Conservation (phyloP, 2,888 invertebrate species). For the Leptinotarsa haldemani region DNA sequence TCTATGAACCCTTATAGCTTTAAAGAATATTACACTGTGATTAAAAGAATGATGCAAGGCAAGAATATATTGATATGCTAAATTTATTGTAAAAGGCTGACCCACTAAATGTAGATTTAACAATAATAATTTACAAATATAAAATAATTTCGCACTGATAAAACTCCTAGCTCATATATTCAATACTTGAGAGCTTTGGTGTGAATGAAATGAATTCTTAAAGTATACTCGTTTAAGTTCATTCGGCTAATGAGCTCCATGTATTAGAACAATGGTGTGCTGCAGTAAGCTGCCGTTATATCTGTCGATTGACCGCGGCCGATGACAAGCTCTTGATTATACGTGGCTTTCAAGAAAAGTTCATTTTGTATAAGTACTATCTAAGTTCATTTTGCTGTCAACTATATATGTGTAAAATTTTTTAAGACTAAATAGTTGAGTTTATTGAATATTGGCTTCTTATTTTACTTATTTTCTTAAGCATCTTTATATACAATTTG, state of each 20-base stretch:
- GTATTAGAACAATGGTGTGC: conserved; percentile 51
- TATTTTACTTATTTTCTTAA: conserved; percentile 13
- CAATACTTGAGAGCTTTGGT: conserved; percentile 39
- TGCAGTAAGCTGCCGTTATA: conserved; percentile 48
- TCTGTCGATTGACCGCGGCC: conserved; percentile 38
- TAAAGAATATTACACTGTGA: not conserved
- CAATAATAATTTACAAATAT: conserved; percentile 33
- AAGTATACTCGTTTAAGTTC: conserved; percentile 38
- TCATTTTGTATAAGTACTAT: conserved; percentile 19
- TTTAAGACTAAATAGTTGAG: conserved; percentile 11
- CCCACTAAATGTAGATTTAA: conserved; percentile 12
- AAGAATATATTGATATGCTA: conserved; percentile 2
- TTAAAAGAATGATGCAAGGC: not conserved
- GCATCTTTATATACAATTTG: conserved; percentile 17
- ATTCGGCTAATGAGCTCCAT: conserved; percentile 50
- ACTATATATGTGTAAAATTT: conserved; percentile 11
- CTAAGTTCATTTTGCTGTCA: conserved; percentile 13
- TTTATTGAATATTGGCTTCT: conserved; percentile 4
- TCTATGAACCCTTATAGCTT: not conserved
- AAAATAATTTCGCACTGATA: conserved; percentile 39
- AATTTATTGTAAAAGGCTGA: not conserved
- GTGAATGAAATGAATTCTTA: conserved; percentile 41
- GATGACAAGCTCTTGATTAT: conserved; percentile 47
- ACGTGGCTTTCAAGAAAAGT: conserved; percentile 32
- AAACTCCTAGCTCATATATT: conserved; percentile 38